Evolutionary conservation across 2,797 vertebrate species (phyloP).

Genomic region (Gallinago stenura): DNA sequence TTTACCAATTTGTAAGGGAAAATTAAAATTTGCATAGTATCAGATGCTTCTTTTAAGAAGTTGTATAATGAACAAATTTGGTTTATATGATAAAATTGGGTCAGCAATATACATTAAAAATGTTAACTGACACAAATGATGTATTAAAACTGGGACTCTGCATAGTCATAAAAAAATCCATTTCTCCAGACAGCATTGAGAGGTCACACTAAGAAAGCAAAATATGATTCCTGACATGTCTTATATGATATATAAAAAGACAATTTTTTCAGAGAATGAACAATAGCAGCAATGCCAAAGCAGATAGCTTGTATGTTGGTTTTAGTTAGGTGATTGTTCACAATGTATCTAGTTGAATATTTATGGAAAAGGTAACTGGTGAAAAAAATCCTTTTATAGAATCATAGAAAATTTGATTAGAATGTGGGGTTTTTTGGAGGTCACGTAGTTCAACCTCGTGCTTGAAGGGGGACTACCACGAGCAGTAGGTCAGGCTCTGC

Average conservation of each 20-base stretch:
- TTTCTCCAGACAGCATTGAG: not conserved
- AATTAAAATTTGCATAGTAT: not conserved
- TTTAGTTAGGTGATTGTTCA: not conserved
- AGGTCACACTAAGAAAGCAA: not conserved
- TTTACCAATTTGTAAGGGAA: not conserved
- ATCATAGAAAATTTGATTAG: not conserved
- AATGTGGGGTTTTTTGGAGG: accelerated
- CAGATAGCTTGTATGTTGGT: not conserved
- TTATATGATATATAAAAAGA: not conserved
- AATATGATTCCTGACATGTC: not conserved
- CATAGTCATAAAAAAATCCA: not conserved
- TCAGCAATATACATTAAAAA: not conserved
- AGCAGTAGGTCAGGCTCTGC: not conserved
- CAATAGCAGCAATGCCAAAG: not conserved
- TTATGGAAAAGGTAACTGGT: not conserved
- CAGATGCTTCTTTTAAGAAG: not conserved
- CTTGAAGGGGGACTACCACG: not conserved
- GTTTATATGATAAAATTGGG: not conserved
- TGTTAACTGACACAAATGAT: not conserved
- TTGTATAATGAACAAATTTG: not conserved
- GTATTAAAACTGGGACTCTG: not conserved
- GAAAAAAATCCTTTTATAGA: not conserved
- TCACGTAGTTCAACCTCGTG: not conserved
- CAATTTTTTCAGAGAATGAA: not conserved
- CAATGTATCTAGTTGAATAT: not conserved